Conservation (phyloP, 1,140 invertebrate genomes). For the Drosophila watanabei region DNA sequence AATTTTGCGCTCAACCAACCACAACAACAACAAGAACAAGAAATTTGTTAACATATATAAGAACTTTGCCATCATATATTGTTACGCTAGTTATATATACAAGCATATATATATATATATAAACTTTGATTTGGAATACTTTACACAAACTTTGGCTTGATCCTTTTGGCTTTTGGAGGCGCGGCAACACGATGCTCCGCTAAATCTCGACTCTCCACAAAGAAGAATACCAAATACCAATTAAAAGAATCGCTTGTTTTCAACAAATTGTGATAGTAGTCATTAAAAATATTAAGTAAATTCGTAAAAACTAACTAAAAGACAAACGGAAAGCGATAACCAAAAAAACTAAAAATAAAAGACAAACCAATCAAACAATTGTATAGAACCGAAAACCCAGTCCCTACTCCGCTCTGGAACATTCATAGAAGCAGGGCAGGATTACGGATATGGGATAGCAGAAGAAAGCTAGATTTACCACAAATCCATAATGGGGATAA, state of each 20-base stretch:
- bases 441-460: not conserved
- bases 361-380: slow-evolving; percentile 40
- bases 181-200: slow-evolving; percentile 51
- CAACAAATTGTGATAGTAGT: slow-evolving; percentile 84
- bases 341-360: slow-evolving; percentile 11
- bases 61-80: slow-evolving; percentile 48
- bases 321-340: slow-evolving; percentile 25
- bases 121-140: slow-evolving; percentile 37
- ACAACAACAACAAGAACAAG: not conserved
- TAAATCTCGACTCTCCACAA: slow-evolving; percentile 53
- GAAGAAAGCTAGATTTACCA: slow-evolving; percentile 44
- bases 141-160: slow-evolving; percentile 41
- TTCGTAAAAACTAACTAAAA: slow-evolving; percentile 71
- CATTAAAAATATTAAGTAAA: slow-evolving; percentile 81
- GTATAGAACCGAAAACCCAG: slow-evolving; percentile 31
- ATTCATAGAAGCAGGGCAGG: slow-evolving; percentile 23
- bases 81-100: slow-evolving; percentile 52
- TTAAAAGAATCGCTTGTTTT: slow-evolving; percentile 75
- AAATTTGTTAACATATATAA: slow-evolving; percentile 42
- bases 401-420: slow-evolving; percentile 6
- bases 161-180: slow-evolving; percentile 39
- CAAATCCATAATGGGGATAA: slow-evolving; percentile 35
- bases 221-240: slow-evolving; percentile 45
- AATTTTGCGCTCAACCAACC: slow-evolving; percentile 33
- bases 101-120: slow-evolving; percentile 17